phyloP scores from a whole-genome alignment of 2,888 invertebrate species.

The Lasioglossum leucozonium region DNA sequence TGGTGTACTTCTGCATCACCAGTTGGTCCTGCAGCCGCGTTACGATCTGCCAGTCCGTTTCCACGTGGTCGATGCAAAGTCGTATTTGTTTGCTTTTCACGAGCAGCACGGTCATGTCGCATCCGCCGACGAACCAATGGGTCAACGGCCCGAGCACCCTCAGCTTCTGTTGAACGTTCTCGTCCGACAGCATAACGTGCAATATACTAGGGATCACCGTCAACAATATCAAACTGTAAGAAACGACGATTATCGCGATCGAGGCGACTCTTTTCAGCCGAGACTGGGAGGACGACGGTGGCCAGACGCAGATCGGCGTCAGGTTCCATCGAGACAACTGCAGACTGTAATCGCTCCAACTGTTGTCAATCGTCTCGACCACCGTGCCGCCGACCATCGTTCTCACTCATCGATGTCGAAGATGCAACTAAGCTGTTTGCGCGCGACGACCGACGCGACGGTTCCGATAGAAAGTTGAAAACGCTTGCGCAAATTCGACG shows the following conservation, averaged over 20 bases:
- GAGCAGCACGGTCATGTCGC: constrained; percentile 70
- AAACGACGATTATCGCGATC: constrained; percentile 10
- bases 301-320: constrained; percentile 66
- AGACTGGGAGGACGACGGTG: constrained; percentile 20
- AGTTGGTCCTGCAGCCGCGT: constrained; percentile 48
- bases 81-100: constrained; percentile 61
- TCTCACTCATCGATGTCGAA: background rate
- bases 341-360: constrained; percentile 40
- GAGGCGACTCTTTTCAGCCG: background rate
- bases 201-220: constrained; percentile 65
- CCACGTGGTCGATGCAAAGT: constrained; percentile 67
- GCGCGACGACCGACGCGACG: background rate
- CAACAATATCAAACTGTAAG: constrained; percentile 56
- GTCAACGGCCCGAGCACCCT: constrained; percentile 69
- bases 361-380: background rate
- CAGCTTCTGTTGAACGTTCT: constrained; percentile 26
- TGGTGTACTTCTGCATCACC: constrained; percentile 70
- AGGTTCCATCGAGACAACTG: constrained; percentile 64
- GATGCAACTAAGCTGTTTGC: constrained; percentile 1
- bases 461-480: background rate
- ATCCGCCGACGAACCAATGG: constrained; percentile 68
- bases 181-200: constrained; percentile 63
- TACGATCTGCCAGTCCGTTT: constrained; percentile 69
- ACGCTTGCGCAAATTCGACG: constrained; percentile 21
- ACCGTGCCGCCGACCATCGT: background rate